Conservation (phyloP, 2,888 invertebrate species). For the Parnassius orleans region DNA sequence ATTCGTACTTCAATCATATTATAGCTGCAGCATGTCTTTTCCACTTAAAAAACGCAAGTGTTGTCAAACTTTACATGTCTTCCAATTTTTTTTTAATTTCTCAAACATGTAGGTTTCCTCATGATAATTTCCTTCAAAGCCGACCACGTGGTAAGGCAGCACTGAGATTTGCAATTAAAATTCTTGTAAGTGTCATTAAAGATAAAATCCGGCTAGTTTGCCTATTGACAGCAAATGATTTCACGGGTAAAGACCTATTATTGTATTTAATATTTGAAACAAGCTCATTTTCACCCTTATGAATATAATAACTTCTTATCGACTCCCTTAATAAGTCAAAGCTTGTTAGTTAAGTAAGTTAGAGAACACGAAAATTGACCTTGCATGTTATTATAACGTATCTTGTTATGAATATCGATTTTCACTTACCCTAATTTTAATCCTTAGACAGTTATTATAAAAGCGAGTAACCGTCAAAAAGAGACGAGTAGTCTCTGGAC, state of each 20-base stretch:
- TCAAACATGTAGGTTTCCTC: no score
- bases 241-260: neutral
- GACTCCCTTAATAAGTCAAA: constrained; percentile 9
- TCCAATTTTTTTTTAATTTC: no score
- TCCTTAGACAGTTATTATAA: constrained; percentile 62
- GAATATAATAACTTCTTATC: neutral
- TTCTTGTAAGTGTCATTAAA: neutral
- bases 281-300: no score
- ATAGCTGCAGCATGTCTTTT: no score
- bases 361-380: constrained; percentile 22
- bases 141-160: neutral
- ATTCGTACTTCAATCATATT: no score
- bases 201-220: neutral
- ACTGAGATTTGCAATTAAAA: neutral
- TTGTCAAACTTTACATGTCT: no score
- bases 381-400: constrained; percentile 38
- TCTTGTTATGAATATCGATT: constrained; percentile 79
- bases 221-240: neutral
- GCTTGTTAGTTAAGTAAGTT: constrained; percentile 24
- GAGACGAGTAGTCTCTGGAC: constrained; percentile 69
- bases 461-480: constrained; percentile 43
- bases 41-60: no score
- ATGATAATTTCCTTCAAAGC: neutral
- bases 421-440: constrained; percentile 61
- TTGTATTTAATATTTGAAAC: no score